A percentile compares a stretch with the other conserved stretches of the same genome.
phyloP scores from a whole-genome alignment of 2,113 vertebrate species.

The Erythrolamprus reginae region DNA sequence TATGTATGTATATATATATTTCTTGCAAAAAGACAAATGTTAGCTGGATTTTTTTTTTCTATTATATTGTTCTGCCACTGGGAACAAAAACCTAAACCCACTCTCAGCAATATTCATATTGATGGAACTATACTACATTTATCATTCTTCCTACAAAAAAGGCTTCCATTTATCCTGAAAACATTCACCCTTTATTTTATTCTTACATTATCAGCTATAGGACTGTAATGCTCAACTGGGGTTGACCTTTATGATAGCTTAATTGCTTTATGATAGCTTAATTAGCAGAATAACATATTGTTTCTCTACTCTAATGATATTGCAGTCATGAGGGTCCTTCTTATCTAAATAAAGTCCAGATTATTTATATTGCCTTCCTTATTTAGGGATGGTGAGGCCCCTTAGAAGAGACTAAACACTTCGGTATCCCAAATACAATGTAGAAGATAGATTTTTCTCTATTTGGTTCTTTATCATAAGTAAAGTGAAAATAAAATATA shows the following conservation, averaged over 20 bases:
- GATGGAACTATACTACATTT: neutral
- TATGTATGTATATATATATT: too few relatives aligned
- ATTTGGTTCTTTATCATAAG: slow-evolving; percentile 8
- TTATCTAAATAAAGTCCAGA: neutral
- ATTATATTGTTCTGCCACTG: neutral
- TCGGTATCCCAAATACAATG: slow-evolving; percentile 18
- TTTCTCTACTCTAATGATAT: neutral
- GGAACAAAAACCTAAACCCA: neutral
- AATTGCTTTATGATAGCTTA: neutral
- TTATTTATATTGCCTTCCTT: neutral
- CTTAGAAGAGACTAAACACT: neutral
- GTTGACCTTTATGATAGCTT: neutral
- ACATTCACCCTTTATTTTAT: neutral
- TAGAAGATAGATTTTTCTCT: slow-evolving; percentile 12
- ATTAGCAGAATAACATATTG: neutral
- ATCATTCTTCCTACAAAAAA: neutral
- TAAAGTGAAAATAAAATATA: neutral
- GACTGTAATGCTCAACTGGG: neutral
- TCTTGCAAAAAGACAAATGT: neutral
- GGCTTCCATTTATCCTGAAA: neutral
- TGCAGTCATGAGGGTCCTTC: neutral
- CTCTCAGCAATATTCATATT: neutral
- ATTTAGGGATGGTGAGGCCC: neutral
- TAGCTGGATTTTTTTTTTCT: neutral
- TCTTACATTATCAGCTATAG: neutral